Conservation (phyloP, 2,113 vertebrate species). For the Ameiurus melas region DNA sequence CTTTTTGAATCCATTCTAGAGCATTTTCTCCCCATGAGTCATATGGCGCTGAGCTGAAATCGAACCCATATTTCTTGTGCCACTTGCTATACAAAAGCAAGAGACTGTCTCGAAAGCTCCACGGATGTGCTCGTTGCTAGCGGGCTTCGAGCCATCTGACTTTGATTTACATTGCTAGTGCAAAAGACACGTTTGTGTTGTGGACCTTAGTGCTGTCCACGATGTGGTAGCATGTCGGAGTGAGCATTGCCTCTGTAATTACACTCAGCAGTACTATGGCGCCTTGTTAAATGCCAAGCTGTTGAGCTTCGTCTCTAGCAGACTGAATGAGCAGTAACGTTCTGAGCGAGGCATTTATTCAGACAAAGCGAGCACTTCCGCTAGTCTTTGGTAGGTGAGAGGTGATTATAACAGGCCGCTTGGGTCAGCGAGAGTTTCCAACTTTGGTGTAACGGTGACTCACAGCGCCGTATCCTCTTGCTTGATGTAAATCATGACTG, state of each 20-base stretch:
- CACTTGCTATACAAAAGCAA: conserved; percentile 33
- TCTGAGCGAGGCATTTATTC: neutral
- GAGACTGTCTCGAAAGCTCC: neutral
- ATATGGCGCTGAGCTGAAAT: conserved; percentile 39
- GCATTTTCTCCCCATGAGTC: conserved; percentile 42
- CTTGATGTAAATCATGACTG: conserved; percentile 25
- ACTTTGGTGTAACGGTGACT: conserved; percentile 22
- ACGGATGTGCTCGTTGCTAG: conserved; percentile 18
- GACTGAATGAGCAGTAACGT: neutral
- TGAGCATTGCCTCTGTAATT: conserved; percentile 45
- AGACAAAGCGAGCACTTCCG: conserved; percentile 8
- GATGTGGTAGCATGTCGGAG: conserved; percentile 49
- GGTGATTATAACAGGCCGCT: neutral
- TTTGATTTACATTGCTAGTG: conserved; percentile 15
- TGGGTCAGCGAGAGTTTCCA: conserved; percentile 29
- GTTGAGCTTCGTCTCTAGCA: conserved; percentile 21
- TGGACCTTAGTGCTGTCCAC: conserved; percentile 27
- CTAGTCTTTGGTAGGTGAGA: conserved; percentile 9
- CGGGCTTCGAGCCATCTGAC: conserved; percentile 18
- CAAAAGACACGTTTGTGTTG: conserved; percentile 44
- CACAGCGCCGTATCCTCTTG: conserved; percentile 17
- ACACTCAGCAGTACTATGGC: conserved; percentile 42
- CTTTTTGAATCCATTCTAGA: conserved; percentile 22
- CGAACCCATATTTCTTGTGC: conserved; percentile 15
- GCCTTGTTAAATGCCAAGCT: conserved; percentile 45